phyloP scores from a whole-genome alignment of 30 jellyfish, hydroid and myxozoan genomes.

The Hydra vulgaris region DNA sequence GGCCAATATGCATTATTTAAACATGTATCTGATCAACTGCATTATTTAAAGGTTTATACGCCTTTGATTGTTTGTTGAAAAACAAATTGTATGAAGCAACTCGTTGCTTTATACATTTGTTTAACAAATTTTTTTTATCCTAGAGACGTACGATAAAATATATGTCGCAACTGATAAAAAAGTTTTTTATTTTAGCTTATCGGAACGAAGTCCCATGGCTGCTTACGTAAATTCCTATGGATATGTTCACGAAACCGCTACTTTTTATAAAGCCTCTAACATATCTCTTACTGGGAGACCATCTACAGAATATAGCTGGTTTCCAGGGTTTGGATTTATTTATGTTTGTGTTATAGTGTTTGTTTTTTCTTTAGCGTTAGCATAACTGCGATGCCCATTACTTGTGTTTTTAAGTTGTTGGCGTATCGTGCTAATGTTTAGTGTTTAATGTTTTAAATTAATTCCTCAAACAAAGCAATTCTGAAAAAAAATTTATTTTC shows the following conservation, averaged over 20 bases:
- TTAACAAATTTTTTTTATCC: too few species aligned
- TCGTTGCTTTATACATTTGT: too few species aligned
- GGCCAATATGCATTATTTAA: too few species aligned
- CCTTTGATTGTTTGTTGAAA: too few species aligned
- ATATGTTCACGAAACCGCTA: constrained; percentile 76
- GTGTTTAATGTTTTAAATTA: too few species aligned
- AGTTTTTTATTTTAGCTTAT: constrained; percentile 37
- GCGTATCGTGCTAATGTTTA: too few species aligned
- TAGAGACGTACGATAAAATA: too few species aligned
- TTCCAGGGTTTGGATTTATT: constrained; percentile 74
- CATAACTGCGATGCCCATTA: background rate
- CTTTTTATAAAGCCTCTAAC: constrained; percentile 66
- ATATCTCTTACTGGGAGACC: constrained; percentile 58
- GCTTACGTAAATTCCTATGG: constrained; percentile 98
- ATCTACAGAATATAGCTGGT: constrained; percentile 84
- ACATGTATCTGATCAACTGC: too few species aligned
- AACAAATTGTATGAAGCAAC: too few species aligned
- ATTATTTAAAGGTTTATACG: too few species aligned
- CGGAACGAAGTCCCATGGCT: constrained; percentile 72
- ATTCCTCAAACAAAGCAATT: too few species aligned
- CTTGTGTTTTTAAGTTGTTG: background rate
- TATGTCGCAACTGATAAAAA: too few species aligned
- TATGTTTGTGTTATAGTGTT: background rate
- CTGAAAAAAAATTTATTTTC: background rate
- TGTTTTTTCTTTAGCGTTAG: background rate